phyloP scores from a whole-genome alignment of 2,797 vertebrate species.

The Lutjanus campechanus region DNA sequence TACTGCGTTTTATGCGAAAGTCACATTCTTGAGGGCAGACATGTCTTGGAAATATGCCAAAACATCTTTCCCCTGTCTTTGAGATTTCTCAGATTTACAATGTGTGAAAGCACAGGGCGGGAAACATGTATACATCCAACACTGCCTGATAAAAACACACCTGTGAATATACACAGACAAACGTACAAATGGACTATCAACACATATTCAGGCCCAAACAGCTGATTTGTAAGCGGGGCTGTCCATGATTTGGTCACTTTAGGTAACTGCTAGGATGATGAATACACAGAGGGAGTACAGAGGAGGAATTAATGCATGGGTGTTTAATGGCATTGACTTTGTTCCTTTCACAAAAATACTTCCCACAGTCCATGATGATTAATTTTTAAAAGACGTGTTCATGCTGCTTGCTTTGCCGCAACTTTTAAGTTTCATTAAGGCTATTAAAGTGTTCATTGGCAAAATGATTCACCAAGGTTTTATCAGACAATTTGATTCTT shows the following conservation, averaged over 20 bases:
- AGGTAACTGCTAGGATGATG: conserved; percentile 21
- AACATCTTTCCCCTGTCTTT: conserved; percentile 15
- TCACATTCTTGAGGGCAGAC: conserved; percentile 17
- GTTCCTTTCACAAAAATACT: conserved; percentile 33
- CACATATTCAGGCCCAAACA: background rate
- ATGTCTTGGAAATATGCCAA: conserved; percentile 2
- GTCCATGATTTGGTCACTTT: conserved; percentile 29
- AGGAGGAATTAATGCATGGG: conserved; percentile 39
- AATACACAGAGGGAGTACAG: conserved; percentile 20
- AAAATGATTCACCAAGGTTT: conserved; percentile 48
- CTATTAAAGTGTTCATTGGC: conserved; percentile 27
- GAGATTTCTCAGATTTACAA: background rate
- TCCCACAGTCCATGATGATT: conserved; percentile 40
- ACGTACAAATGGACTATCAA: conserved; percentile 5
- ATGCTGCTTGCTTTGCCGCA: conserved; percentile 12
- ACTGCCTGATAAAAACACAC: background rate
- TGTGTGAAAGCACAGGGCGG: background rate
- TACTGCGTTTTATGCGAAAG: conserved; percentile 23
- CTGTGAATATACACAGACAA: background rate
- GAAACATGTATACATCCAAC: background rate
- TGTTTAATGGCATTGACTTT: conserved; percentile 40
- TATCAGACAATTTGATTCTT: conserved; percentile 20
- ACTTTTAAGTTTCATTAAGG: conserved; percentile 22
- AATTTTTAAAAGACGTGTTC: conserved; percentile 34
- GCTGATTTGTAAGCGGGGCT: conserved; percentile 5